Percentiles rank a stretch among this genome's conserved stretches.
Evolutionary conservation across 2,797 vertebrate species (phyloP).

Genomic region (Lithobates pipiens): DNA sequence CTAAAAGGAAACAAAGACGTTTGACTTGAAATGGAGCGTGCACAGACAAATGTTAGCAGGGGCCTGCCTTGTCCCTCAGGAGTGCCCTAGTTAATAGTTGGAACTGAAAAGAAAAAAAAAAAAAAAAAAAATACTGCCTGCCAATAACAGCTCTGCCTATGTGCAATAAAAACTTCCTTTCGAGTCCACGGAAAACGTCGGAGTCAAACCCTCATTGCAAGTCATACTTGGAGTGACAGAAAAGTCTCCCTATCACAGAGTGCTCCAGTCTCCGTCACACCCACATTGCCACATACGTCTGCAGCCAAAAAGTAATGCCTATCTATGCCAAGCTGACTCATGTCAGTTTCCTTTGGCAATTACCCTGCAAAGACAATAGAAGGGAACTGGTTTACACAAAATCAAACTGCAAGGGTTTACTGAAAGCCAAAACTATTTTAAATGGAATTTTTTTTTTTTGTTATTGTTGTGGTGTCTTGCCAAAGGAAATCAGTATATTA

Average conservation of each 20-base stretch:
- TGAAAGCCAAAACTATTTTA: not conserved
- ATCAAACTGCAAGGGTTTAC: not conserved
- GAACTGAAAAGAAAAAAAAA: not conserved
- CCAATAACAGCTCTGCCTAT: not conserved
- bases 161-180: conserved; percentile 5
- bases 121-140: not conserved
- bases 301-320: not conserved
- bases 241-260: not conserved
- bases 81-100: not conserved
- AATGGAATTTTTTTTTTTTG: too few species aligned
- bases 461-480: not conserved
- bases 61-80: not conserved
- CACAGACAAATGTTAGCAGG: not conserved
- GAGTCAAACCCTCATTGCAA: not conserved
- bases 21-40: not conserved
- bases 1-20: not conserved
- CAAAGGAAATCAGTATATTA: not conserved
- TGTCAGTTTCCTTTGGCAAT: conserved; percentile 23
- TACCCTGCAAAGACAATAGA: not conserved
- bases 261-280: not conserved
- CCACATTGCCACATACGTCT: not conserved
- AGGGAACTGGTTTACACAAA: conserved; percentile 11
- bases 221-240: not conserved
- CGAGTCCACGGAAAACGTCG: not conserved
- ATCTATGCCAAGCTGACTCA: conserved; percentile 23